Evolutionary conservation across 2,797 vertebrate species (phyloP).

Genomic region (Acanthurus lineatus): DNA sequence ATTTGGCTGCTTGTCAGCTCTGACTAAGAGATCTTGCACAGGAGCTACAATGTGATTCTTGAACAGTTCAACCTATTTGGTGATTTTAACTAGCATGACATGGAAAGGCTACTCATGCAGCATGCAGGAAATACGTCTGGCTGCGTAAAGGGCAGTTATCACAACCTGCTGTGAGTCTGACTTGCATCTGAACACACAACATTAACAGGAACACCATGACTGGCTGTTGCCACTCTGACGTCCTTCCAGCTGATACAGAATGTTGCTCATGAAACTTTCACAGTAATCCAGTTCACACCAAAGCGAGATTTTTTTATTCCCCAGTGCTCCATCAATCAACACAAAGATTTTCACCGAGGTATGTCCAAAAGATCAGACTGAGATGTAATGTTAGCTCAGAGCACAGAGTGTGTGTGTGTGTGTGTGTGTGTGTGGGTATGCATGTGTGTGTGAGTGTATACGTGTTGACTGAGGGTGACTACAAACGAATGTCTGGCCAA

Average conservation of each 20-base stretch:
- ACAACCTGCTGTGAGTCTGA: slow-evolving; percentile 55
- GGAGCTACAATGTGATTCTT: not conserved
- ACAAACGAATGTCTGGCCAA: no score
- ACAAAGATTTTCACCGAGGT: slow-evolving; percentile 18
- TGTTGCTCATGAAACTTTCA: slow-evolving; percentile 29
- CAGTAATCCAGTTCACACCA: slow-evolving; percentile 37
- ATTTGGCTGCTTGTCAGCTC: not conserved
- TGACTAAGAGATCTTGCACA: not conserved
- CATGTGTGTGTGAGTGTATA: not conserved
- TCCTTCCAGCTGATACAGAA: slow-evolving; percentile 60
- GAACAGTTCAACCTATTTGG: not conserved
- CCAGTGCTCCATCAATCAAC: slow-evolving; percentile 13
- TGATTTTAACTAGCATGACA: not conserved
- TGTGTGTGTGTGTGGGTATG: slow-evolving; percentile 8
- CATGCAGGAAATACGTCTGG: slow-evolving; percentile 22
- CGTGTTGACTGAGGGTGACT: no score
- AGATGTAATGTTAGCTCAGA: slow-evolving; percentile 22
- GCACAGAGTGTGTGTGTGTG: not conserved
- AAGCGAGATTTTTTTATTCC: slow-evolving; percentile 27
- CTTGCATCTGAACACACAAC: slow-evolving; percentile 30
- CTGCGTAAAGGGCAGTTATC: slow-evolving; percentile 16
- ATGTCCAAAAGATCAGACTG: not conserved
- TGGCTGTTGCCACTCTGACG: slow-evolving; percentile 39
- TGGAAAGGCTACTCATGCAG: slow-evolving; percentile 31
- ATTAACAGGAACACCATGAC: slow-evolving; percentile 24